Evolutionary conservation across 23 tunicate genomes (phyloP).

Genomic region (Corella eumyota): DNA sequence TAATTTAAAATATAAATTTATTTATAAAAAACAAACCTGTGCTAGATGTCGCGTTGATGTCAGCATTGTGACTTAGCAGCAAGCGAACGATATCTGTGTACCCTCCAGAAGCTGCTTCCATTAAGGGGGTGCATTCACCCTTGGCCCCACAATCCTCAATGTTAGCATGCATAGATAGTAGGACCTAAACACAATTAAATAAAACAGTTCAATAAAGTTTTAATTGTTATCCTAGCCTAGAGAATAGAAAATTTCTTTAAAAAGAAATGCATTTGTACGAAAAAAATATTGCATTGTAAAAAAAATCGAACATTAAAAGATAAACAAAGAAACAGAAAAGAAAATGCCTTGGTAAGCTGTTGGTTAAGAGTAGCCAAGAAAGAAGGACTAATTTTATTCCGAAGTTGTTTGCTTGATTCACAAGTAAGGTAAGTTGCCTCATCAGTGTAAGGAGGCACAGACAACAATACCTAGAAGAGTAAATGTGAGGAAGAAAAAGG

Average conservation of each 20-base stretch:
- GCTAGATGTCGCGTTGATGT: conserved; percentile 76
- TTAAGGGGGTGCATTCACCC: conserved; percentile 96
- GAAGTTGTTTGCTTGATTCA: conserved; percentile 12
- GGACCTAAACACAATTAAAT: conserved; percentile 35
- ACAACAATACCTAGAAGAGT: conserved; percentile 30
- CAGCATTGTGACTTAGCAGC: conserved; percentile 64
- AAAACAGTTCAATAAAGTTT: too few species aligned
- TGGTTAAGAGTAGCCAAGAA: conserved; percentile 26
- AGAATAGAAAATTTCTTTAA: too few species aligned
- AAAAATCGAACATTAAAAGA: neutral
- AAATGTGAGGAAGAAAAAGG: neutral
- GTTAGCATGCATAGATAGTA: conserved; percentile 72
- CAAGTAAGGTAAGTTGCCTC: conserved; percentile 23
- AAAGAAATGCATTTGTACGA: too few species aligned
- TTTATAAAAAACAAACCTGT: conserved; percentile 57
- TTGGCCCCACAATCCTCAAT: conserved; percentile 87
- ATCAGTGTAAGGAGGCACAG: conserved; percentile 36
- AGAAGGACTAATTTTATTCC: conserved; percentile 33
- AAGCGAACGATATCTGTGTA: conserved; percentile 53
- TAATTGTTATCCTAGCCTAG: too few species aligned
- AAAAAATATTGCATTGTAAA: too few species aligned
- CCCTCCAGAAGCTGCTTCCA: conserved; percentile 99
- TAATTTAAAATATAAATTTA: too few species aligned
- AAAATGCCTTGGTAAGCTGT: conserved; percentile 61
- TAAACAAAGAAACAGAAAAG: neutral